Evolutionary conservation across 2,113 vertebrate genomes (phyloP), one percentile per base, ranked within the genome.

Genomic region (Potamarius usumacintae): DNA sequence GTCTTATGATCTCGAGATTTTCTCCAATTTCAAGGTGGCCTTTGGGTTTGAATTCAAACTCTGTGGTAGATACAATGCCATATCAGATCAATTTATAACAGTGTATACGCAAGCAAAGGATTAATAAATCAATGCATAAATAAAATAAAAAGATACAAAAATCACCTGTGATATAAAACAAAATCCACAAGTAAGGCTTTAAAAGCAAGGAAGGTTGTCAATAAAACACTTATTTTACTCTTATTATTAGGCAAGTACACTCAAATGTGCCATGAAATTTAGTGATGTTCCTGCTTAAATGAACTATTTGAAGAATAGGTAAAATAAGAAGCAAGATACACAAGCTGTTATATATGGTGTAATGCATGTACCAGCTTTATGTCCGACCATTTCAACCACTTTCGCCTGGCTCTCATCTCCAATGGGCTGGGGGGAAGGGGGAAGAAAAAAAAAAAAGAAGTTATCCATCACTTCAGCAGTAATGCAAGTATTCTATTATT

Each of bases 21-120:
- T 99, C 97, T 0, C 97, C 97, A 22, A 99, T 95, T 91, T 97
- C 94, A 72, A 97, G 91, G 76, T 99, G 97, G 50, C 96, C 96
- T 91, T 92, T 96, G 25, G 96, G 95, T 89, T 94, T 93, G 88
- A 98, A 98, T 91, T 96, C 92, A 92, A 99, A 98, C 81, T 90
- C 97, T 99, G 90, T 52, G 14, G 15, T 55, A 25, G 27, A 87
- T 50, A 89, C 48, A 88, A 18, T 42, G 53, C 5, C 2, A 72
- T 2, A 84, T 7, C 34, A 60, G 34, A 52, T 15, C 14, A 10
- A 67, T 34, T 27, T 62, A 9, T 80, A 67, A 48, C 11, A 55
- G 22, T 58, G 1, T 17, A 34, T 50, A 55, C 55, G 9, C 85
- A 60, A 12, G n/a, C 18, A 65, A 60, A 78, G 50, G 22, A 42